These are phyloP conservation scores for Lithophane leautieri DNA, from an alignment of 2,888 invertebrate species.

Conservation along the genomic window DNA sequence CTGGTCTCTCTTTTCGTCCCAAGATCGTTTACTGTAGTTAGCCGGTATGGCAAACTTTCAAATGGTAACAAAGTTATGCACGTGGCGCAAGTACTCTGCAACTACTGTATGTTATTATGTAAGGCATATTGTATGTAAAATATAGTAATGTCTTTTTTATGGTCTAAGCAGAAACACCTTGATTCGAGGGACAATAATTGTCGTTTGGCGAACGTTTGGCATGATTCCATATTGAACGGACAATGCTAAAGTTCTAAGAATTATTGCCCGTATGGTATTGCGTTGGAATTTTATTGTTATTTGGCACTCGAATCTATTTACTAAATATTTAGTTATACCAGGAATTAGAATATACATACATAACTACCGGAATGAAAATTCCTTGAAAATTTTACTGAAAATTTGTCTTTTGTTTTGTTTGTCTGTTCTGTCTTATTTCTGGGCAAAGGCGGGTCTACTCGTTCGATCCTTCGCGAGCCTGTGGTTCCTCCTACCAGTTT, in stretches of 20 bases:
- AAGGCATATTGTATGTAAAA: slow-evolving; percentile 29
- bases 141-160: slow-evolving; percentile 39
- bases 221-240: slow-evolving; percentile 57
- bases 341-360: slow-evolving; percentile 2
- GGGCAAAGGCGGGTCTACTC: too few relatives aligned
- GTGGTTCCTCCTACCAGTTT: too few relatives aligned
- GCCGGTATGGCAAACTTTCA: not conserved
- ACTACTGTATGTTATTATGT: not conserved
- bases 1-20: not conserved
- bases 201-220: slow-evolving; percentile 61
- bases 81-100: not conserved
- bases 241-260: slow-evolving; percentile 62
- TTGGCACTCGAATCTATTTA: slow-evolving; percentile 47
- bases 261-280: slow-evolving; percentile 44
- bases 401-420: too few relatives aligned
- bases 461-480: too few relatives aligned
- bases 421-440: too few relatives aligned
- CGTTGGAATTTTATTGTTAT: slow-evolving; percentile 60
- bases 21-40: not conserved
- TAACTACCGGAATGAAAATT: not conserved
- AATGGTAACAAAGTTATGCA: not conserved
- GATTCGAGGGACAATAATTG: slow-evolving; percentile 52
- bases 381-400: not conserved
- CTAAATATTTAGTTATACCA: slow-evolving; percentile 11
- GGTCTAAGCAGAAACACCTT: slow-evolving; percentile 47